Evolutionary conservation across 2,113 vertebrate species (phyloP).

Genomic region (Panthera tigris): DNA sequence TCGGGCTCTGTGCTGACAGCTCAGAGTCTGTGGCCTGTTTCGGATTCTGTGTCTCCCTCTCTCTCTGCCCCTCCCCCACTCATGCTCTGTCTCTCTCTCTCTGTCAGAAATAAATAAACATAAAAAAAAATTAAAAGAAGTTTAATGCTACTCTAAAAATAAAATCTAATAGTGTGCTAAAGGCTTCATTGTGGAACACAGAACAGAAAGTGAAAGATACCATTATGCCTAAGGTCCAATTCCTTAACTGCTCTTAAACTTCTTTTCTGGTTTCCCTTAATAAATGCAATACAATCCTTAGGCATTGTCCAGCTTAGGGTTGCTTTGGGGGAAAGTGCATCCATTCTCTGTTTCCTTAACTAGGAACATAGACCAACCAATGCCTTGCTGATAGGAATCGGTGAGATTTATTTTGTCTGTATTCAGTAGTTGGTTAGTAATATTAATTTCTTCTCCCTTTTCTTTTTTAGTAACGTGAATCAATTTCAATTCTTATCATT

Average conservation of each 20-base stretch:
- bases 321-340: neutral
- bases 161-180: neutral
- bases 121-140: too few relatives aligned
- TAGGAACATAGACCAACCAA: neutral
- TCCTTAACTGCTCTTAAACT: neutral
- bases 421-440: neutral
- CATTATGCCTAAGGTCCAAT: neutral
- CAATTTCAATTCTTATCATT: neutral
- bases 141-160: too few relatives aligned
- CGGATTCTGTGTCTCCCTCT: too few relatives aligned
- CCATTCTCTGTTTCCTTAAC: neutral
- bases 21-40: too few relatives aligned
- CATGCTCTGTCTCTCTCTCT: too few relatives aligned
- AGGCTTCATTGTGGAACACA: neutral
- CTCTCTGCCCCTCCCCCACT: too few relatives aligned
- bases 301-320: neutral
- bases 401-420: neutral
- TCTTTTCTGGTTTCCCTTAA: neutral
- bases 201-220: rapidly evolving
- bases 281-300: neutral
- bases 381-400: neutral
- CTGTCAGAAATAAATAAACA: too few relatives aligned
- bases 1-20: too few relatives aligned
- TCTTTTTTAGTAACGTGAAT: neutral
- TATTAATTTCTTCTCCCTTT: neutral